Evolutionary conservation across 1,140 invertebrate species (phyloP), one percentile per base, ranked within the genome.

Genomic region (Bombus vancouverensis): DNA sequence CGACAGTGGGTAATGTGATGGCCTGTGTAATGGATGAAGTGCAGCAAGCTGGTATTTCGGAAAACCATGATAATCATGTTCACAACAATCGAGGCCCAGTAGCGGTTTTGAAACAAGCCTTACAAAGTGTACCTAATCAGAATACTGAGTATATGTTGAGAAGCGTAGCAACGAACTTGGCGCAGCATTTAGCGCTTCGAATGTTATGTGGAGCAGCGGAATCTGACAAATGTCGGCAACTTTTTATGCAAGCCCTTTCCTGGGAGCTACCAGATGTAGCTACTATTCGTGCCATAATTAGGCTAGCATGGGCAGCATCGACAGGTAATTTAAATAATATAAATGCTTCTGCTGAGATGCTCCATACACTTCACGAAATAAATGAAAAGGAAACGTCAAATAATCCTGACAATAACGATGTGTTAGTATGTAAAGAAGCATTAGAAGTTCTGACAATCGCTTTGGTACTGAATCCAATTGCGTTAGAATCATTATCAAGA

Each of bases 351-450:
- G 95, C 96, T 25, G 97, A 97, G 88, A 95, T 96, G 13, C 95
- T 97, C 66, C 97, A 98, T 89, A 94, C 90, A 87, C 87, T 95
- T 88, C 93, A 96, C 88, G 95, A 96, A 71, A 91, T 91, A 0
- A 96, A 96, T 89, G 95, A 95, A n/a, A 95, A 94, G 71, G 93
- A 94, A 73, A 93, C 95, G 18, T 18, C 28, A 28, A 91, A 95
- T 65, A 94, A 93, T 79, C 93, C 95, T 12, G 96, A 96, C 88
- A 92, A 93, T 66, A 96, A 96, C 75, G 96, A 96, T 86, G 93
- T 96, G 44, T 91, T 94, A 87, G 97, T 99, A 88, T 98, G 98
- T 92, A 97, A 98, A 91, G 98, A 99, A 95, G 98, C 98, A 39
- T 95, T 99, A 90, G 98, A 99, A 95, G 97, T 98, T 44, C 95